Evolutionary conservation across 2,888 invertebrate genomes (phyloP), one percentile per base, ranked within the genome.

Genomic region (Torymus texanus): DNA sequence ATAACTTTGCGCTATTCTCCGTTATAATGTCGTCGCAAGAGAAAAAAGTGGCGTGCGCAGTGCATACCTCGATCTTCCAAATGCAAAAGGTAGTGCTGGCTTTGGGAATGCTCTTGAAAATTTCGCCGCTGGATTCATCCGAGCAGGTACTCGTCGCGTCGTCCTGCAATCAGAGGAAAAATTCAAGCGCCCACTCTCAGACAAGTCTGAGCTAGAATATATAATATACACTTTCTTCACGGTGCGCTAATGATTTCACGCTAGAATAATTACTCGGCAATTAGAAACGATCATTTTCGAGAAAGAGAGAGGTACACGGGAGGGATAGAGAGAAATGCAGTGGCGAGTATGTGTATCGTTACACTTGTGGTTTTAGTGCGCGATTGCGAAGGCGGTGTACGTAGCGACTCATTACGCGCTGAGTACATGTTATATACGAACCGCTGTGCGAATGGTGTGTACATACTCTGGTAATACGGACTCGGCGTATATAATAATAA

Each of bases 61-160:
- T 21, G 21, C 16, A 91, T 91, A 96, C 96, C 92, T 97, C 96
- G 82, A 98, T 94, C 90, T 94, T 94, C 97, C 97, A 98, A 79
- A 97, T 93, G 83, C 95, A 93, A 91, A 98, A 97, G 74, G 94
- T 94, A 55, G 96, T 94, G 83, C 93, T 93, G 88, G 94, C 95
- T 86, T 93, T 94, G 55, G 95, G 94, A 81, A 97, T 94, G 84
- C 94, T 94, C 84, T 95, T 94, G 91, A 97, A 98, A 70, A 95
- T 95, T 71, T 90, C 90, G 76, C 87, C 87, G 56, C 86, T 84
- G 13, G 89, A 89, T 53, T 89, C 89, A 68, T 87, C 88, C 63
- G 89, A 89, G 82, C 86, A 88, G 74, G 85, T 88, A 68, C 88
- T 89, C 78, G 84, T 89, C 78, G 84, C 85, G 80, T 89, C 88